These are phyloP conservation scores for Halcyon senegalensis DNA, from an alignment of 2,113 vertebrate genomes.

Conservation along the genomic window DNA sequence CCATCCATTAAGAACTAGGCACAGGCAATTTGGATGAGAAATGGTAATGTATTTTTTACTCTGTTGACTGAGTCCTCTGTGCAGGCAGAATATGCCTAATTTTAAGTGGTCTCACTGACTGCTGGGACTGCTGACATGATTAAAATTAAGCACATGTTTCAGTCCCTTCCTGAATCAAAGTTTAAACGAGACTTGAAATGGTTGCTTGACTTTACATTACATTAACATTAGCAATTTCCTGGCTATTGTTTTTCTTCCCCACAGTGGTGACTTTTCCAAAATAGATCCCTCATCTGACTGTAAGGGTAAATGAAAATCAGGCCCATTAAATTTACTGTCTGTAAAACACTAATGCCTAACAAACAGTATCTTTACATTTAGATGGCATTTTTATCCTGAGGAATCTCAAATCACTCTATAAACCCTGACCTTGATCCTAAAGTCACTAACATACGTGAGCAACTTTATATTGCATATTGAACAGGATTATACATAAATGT, in stretches of 20 bases:
- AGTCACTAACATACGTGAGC: background rate
- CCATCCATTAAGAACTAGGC: conserved; percentile 33
- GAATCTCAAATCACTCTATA: conserved; percentile 49
- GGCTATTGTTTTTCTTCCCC: conserved; percentile 66
- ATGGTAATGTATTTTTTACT: conserved; percentile 42
- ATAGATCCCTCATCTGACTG: conserved; percentile 60
- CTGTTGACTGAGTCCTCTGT: conserved; percentile 37
- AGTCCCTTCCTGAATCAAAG: conserved; percentile 61
- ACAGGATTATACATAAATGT: background rate
- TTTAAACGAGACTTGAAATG: conserved; percentile 63
- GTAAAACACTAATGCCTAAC: conserved; percentile 66
- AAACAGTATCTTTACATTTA: conserved; percentile 67
- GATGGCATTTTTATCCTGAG: conserved; percentile 62
- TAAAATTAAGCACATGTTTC: conserved; percentile 53
- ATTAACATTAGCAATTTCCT: conserved; percentile 71
- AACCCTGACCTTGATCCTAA: conserved; percentile 41
- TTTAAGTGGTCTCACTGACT: conserved; percentile 37
- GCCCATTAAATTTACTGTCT: conserved; percentile 69
- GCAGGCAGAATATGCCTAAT: background rate
- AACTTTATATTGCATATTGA: background rate
- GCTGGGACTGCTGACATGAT: conserved; percentile 50
- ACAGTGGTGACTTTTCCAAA: conserved; percentile 66
- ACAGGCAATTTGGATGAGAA: background rate
- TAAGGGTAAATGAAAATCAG: conserved; percentile 62
- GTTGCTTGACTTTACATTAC: conserved; percentile 62